Evolutionary conservation across 2,113 vertebrate species (phyloP), one percentile per base, ranked within the genome.

Genomic region (Dipodomys spectabilis): DNA sequence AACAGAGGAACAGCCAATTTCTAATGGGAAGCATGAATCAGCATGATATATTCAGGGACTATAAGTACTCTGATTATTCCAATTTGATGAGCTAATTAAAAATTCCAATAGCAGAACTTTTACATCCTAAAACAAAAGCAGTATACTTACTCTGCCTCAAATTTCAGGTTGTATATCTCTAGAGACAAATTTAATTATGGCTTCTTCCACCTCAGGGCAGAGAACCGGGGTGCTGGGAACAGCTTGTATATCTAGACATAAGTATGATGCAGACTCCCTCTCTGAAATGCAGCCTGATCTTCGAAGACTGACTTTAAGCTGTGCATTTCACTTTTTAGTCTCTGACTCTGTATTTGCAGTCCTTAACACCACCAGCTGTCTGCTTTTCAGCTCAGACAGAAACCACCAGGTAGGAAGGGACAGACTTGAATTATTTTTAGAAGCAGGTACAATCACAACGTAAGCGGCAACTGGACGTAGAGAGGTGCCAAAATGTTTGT

Each of bases 31-130:
- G 74, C 65, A 82, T 82, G 94, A 90, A 85, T 96, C 79, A 95
- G 93, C 93, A 68, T 83, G 82, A 83, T 83, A 1, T 93, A 88
- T 85, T 82, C 83, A 83, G 67, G 87, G 60, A 92, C 68, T 25
- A 1, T 79, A 65, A 35, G 49, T 93, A 95, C 32, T 83, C 60
- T 82, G 81, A 92, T 94, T 82, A 85, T 83, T 92, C 80, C 60
- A 88, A 67, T 68, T 90, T 92, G 92, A 88, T 91, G 86, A 90
- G 49, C 82, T 96, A 94, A 94, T 97, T 94, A 93, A 93, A 90
- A 88, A 86, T 90, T 85, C 71, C 67, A 77, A 39, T 84, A 88
- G 80, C 79, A 80, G 79, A 95, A 91, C 20, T 53, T 65, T 75
- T 28, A 35, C 74, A 84, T 88, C 53, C 39, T 75, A 86, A 88